Conservation (phyloP, 2,113 vertebrate genomes). For the Rhineura floridana region DNA sequence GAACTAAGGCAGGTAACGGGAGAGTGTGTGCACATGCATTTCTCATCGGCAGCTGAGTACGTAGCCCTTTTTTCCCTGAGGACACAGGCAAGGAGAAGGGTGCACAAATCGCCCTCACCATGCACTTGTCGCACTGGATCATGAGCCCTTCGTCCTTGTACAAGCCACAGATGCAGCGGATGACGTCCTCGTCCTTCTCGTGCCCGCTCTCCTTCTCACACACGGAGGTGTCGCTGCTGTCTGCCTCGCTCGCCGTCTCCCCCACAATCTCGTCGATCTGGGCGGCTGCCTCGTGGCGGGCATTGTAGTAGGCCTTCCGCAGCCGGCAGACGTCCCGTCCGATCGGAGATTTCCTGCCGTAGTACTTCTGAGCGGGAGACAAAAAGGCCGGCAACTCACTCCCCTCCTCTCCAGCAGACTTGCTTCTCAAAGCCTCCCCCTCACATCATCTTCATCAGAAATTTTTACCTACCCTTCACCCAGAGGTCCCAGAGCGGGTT, state of each 20-base stretch:
- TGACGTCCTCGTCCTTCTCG: conserved; percentile 89
- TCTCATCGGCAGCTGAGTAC: not conserved
- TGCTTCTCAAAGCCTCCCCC: not conserved
- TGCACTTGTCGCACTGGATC: conserved; percentile 99
- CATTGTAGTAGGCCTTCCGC: conserved; percentile 93
- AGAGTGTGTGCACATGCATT: not conserved
- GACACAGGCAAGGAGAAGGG: accelerated
- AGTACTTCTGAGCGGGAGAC: conserved; percentile 86
- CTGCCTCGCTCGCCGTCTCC: conserved; percentile 94
- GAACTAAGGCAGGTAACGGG: no score
- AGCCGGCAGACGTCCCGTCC: conserved; percentile 93
- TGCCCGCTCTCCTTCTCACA: conserved; percentile 80
- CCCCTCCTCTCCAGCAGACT: not conserved
- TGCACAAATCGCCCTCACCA: conserved; percentile 78
- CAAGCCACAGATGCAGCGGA: conserved; percentile 97
- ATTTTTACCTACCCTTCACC: no score
- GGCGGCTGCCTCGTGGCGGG: conserved; percentile 90
- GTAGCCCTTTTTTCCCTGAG: not conserved
- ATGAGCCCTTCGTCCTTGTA: conserved; percentile 98
- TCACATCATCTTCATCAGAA: no score
- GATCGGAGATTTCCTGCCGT: conserved; percentile 91
- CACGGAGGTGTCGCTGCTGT: conserved; percentile 91
- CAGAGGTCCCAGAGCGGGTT: no score
- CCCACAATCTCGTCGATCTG: conserved; percentile 98
- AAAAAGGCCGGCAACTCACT: not conserved